Conservation (phyloP, 2,797 vertebrate species). For the Gallirallus australis region DNA sequence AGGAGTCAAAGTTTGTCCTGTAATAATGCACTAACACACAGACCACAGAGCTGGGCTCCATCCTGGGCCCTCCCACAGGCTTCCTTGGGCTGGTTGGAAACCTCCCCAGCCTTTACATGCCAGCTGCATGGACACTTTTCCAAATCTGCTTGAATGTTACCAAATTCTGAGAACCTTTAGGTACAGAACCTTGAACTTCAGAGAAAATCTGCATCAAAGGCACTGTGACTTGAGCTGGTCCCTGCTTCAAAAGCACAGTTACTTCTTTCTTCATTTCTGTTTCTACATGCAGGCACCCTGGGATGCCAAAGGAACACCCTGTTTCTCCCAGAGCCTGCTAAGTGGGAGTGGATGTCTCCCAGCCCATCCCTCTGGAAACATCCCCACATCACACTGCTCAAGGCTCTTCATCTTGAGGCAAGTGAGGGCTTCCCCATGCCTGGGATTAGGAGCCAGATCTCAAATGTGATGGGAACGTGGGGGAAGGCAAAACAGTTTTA, state of each 20-base stretch:
- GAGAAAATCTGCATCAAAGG: not conserved
- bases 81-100: not conserved
- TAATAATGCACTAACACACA: not conserved
- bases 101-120: not conserved
- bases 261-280: not conserved
- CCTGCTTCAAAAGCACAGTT: not conserved
- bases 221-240: not conserved
- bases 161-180: not conserved
- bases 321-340: not conserved
- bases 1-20: not conserved
- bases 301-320: not conserved
- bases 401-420: not conserved
- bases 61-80: not conserved
- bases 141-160: not conserved
- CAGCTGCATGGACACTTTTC: not conserved
- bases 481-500: not conserved
- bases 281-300: not conserved
- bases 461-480: accelerated
- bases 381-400: accelerated
- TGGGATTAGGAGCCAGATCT: not conserved
- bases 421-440: not conserved
- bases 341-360: not conserved
- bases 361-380: not conserved
- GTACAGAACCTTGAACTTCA: not conserved
- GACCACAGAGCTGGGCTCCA: not conserved